Conservation (phyloP, 2,797 vertebrate genomes). For the Euthynnus affinis region DNA sequence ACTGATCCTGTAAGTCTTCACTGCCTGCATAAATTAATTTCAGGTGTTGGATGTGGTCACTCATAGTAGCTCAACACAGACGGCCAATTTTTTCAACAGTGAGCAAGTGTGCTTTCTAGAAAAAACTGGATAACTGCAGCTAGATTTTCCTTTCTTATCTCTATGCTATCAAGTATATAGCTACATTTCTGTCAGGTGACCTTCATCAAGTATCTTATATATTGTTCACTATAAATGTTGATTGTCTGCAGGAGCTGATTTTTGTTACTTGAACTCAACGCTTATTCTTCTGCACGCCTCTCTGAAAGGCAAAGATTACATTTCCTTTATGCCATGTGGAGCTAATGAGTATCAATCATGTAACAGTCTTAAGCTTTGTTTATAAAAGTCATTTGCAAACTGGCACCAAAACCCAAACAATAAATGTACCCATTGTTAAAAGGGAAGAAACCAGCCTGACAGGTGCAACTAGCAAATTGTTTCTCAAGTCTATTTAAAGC, state of each 20-base stretch:
- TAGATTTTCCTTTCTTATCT: background rate
- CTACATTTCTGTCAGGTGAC: too few species aligned
- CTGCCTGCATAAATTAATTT: background rate
- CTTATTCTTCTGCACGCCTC: background rate
- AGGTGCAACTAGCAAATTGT: background rate
- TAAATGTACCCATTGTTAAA: background rate
- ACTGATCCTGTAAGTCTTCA: background rate
- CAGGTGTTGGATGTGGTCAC: background rate
- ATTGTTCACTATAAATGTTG: too few species aligned
- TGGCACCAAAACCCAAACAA: background rate
- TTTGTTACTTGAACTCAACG: background rate
- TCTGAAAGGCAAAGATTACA: background rate
- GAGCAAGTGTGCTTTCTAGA: background rate
- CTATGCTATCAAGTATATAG: background rate
- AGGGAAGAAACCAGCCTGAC: background rate
- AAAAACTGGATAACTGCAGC: background rate
- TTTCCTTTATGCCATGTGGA: background rate
- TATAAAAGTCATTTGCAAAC: background rate
- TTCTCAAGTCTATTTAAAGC: slow-evolving; percentile 6
- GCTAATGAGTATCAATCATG: background rate
- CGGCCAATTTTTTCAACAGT: background rate
- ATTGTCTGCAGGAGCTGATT: background rate
- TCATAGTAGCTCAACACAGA: too few species aligned
- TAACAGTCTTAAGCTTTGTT: background rate
- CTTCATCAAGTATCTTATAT: too few species aligned